Evolutionary conservation across 2,888 invertebrate species (phyloP), one percentile per base, ranked within the genome.

Genomic region (Uloborus plumipes): DNA sequence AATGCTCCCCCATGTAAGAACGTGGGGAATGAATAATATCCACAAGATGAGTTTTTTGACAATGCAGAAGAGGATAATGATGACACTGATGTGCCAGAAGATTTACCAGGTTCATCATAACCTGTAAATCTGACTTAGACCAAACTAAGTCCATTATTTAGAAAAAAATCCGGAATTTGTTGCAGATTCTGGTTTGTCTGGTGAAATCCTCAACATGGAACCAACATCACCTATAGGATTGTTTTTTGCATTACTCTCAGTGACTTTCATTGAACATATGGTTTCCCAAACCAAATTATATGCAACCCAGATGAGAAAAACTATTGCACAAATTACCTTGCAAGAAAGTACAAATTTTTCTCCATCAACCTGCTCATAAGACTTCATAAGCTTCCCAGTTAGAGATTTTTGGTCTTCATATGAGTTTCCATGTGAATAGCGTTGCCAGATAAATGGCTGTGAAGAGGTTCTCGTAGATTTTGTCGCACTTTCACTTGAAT

Each of bases 371-470:
- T 61, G 9, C 22, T 61, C 4, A 61, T 61, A 16, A 11, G 61
- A 61, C 20, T 61, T 0, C 20, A 61, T 3, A 22, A 22, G 13
- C 16, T 61, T 31, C 14, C 2, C 2, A 62, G 62, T 11, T 62
- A 62, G 62, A 15, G 62, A 62, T 18, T 62, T 31, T 9, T 62
- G 62, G 62, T 62, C 20, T 14, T 59, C 59, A 20, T 26, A 59
- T 59, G 59, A 62, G 15, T 16, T 9, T 65, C 50, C 65, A 65
- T 65, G 49, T 49, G 18, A 47, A 65, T 18, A 49, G 4, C 20
- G n/a, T 65, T 49, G n/a, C 49, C 2, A 49, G 50, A 22, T 50
- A 65, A 65, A 65, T 65, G n/a, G 61, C 61, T 26, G 65, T 49
- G 49, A 65, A 49, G 49, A 65, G 50, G 15, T 49, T 49, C 7